Evolutionary conservation across 2,797 vertebrate genomes (phyloP), one percentile per base, ranked within the genome.

Genomic region (Ctenopoma multispine): DNA sequence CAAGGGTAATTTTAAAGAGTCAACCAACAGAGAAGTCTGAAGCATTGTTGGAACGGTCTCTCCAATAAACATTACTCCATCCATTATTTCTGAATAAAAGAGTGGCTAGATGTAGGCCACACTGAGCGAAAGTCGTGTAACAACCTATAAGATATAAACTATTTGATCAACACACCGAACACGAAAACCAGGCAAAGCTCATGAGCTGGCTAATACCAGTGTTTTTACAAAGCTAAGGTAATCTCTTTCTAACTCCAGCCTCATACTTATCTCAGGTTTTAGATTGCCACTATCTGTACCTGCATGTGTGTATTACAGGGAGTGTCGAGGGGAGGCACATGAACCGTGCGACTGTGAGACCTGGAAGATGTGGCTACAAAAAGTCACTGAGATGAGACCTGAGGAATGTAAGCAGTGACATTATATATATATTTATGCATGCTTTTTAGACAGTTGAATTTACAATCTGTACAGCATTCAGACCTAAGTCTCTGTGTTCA

Each of bases 331-430:
- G 66, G 97, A 99, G 89, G 97, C 98, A 50, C 98, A 99, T 34
- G 98, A 99, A 80, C 98, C 98, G 48, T 99, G 98, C 87, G 96
- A 99, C 87, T 99, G 98, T 92, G 95, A 96, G 69, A 97, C 94
- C 15, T 99, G 97, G 98, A 99, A 96, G 88, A 92, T 97, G 72
- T 99, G 98, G 98, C 94, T 97, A 4, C 97, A 98, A 83, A 99
- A 99, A 91, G 96, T 99, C 80, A 90, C 82, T 31, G 97, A 99
- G 89, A 99, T 99, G 98, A 98, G 94, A 89, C 98, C 98, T 49
- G 95, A 97, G 89, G 97, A 99, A 93, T 86, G 98, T 99, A 93
- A 96, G 97, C 86, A 62, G 50, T 63, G 14, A 47, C 5, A 23
- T 34, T 14, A 1, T 54, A 55, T 24, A 14, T 3, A 17, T 66